Percentiles rank a stretch among this genome's conserved stretches.
phyloP scores from a whole-genome alignment of 1,140 invertebrate genomes.

The Pantala flavescens region DNA sequence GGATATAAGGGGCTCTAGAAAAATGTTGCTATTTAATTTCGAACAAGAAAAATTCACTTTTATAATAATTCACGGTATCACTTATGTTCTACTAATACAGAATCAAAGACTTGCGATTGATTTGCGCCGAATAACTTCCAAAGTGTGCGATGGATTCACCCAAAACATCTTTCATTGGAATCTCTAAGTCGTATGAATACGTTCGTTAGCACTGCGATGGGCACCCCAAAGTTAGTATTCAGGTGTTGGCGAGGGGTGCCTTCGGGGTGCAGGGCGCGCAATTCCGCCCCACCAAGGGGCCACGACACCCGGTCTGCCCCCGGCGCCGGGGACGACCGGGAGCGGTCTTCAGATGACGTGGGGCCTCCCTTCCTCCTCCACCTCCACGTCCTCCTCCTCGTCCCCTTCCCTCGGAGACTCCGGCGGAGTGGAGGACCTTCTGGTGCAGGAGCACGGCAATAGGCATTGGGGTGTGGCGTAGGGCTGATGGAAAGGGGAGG shows the following conservation, averaged over 20 bases:
- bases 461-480: conserved; percentile 13
- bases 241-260: background rate
- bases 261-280: background rate
- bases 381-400: background rate
- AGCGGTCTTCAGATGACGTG: background rate
- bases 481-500: conserved; percentile 8
- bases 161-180: no score
- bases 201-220: no score
- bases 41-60: no score
- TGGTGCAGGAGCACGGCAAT: conserved; percentile 32
- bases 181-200: no score
- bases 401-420: background rate
- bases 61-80: no score
- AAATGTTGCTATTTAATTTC: no score
- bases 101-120: no score
- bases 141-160: no score
- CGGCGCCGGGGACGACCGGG: background rate
- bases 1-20: no score
- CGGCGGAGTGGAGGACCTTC: background rate
- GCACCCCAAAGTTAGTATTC: background rate
- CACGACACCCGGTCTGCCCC: background rate
- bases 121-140: no score
- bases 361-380: background rate
- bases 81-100: no score
- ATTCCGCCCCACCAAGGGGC: background rate